phyloP scores from a whole-genome alignment of 2,888 invertebrate species.

The Caenorhabditis imperialis region DNA sequence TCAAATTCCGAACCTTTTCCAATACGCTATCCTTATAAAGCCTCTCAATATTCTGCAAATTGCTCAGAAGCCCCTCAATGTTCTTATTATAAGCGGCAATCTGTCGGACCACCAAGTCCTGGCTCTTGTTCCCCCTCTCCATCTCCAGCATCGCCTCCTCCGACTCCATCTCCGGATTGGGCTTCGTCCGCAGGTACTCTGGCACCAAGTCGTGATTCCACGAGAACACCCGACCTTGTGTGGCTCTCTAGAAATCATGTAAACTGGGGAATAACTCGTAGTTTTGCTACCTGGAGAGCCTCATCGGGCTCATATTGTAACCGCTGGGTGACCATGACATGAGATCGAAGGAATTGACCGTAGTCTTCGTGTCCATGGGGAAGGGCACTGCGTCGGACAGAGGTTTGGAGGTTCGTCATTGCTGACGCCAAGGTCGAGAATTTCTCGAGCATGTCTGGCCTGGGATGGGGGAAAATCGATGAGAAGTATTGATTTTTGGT shows the following conservation, averaged over 20 bases:
- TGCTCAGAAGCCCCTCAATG: conserved; percentile 62
- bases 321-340: conserved; percentile 69
- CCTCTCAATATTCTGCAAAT: conserved; percentile 43
- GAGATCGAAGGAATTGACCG: conserved; percentile 64
- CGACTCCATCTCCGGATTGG: conserved; percentile 58
- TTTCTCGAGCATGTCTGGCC: conserved; percentile 73
- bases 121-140: conserved; percentile 26
- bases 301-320: conserved; percentile 70
- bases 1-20: no score
- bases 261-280: no score
- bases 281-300: conserved; percentile 45
- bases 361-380: conserved; percentile 64
- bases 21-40: conserved; percentile 25
- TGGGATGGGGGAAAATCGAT: conserved; percentile 4
- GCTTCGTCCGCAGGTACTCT: conserved; percentile 66
- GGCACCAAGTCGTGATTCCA: conserved; percentile 76
- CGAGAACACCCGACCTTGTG: conserved; percentile 65
- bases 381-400: conserved; percentile 61
- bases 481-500: no score
- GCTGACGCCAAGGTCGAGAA: conserved; percentile 66
- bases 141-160: conserved; percentile 53
- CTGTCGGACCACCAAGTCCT: conserved; percentile 50
- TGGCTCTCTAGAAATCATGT: conserved; percentile 66
- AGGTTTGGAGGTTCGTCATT: conserved; percentile 66
- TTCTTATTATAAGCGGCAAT: conserved; percentile 68